Evolutionary conservation across 2,888 invertebrate species (phyloP).

Genomic region (Lasioglossum villosulum): DNA sequence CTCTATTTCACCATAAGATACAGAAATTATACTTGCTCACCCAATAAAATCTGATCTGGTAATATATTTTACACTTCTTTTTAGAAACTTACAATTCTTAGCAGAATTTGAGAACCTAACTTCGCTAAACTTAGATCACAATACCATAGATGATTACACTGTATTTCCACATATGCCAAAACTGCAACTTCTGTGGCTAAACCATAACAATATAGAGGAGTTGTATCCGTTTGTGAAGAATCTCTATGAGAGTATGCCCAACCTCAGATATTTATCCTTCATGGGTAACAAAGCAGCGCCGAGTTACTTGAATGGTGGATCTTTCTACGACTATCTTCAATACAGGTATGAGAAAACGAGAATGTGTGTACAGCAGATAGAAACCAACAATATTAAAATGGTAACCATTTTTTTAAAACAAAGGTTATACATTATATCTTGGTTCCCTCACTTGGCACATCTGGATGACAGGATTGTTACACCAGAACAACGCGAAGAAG

Average conservation of each 20-base stretch:
- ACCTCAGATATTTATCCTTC: slow-evolving; percentile 90
- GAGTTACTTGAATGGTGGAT: slow-evolving; percentile 91
- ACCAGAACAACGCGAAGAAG: slow-evolving; percentile 87
- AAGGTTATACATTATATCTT: slow-evolving; percentile 91
- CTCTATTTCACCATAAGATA: no score
- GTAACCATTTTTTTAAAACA: slow-evolving; percentile 35
- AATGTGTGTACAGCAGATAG: background rate
- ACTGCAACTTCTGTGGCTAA: slow-evolving; percentile 91
- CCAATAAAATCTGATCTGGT: background rate
- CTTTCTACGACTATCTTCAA: slow-evolving; percentile 90
- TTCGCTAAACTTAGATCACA: slow-evolving; percentile 93
- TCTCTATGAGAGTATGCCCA: slow-evolving; percentile 90
- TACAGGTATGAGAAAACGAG: slow-evolving; percentile 87
- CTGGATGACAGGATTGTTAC: slow-evolving; percentile 91
- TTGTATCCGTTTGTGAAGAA: slow-evolving; percentile 91
- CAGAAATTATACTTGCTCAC: no score
- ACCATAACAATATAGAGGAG: slow-evolving; percentile 86
- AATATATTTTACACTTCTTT: slow-evolving; percentile 26
- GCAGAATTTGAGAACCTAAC: slow-evolving; percentile 90
- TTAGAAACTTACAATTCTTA: slow-evolving; percentile 90
- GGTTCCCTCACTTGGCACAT: slow-evolving; percentile 89
- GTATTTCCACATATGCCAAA: slow-evolving; percentile 90
- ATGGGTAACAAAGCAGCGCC: slow-evolving; percentile 95
- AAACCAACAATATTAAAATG: background rate
- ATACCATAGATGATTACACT: slow-evolving; percentile 89